Evolutionary conservation across 2,888 invertebrate genomes (phyloP), one percentile per base, ranked within the genome.

Genomic region (Eilema depressum): DNA sequence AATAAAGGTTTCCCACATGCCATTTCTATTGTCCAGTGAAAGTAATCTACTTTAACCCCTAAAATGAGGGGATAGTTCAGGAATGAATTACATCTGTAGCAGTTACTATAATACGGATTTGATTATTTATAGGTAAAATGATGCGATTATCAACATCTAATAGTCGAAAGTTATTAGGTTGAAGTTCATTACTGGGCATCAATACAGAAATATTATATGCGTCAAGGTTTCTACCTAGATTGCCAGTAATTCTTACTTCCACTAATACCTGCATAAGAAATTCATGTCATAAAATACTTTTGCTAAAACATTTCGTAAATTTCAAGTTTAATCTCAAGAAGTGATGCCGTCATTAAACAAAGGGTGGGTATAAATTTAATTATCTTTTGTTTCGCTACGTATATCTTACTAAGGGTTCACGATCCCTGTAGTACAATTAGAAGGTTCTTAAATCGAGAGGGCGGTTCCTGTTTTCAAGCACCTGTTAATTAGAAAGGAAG

Each of bases 31-130:
- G n/a, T n/a, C n/a, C n/a, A n/a, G n/a, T n/a, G n/a, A n/a, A n/a
- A n/a, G n/a, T n/a, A n/a, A 91, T 97, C 97, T 79, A 96, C 92
- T 94, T 97, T 97, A 66, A 97, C 92, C 0, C 96, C 96, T 92
- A 97, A n/a, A n/a, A 82, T 0, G 96, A 90, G 0, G 96, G 96
- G 0, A 97, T 79, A 63, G 97, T 96, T 96, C 96, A 97, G 3
- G 96, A 96, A 76, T 97, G 97, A 89, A 97, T 96, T 4, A 97
- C 97, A 92, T 97, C 97, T 10, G 95, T 91, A 0, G 97, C 96
- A 23, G 96, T 95, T 0, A 96, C 90, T 95, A 97, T 83, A 89
- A 96, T 93, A 78, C 96, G 96, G 93, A 96, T 96, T 96, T 96
- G 96, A 26, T 96, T 95, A 86, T 96, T 96, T 89, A 95, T 95